phyloP scores from a whole-genome alignment of 2,113 vertebrate species.

The Emydocephalus ijimae region DNA sequence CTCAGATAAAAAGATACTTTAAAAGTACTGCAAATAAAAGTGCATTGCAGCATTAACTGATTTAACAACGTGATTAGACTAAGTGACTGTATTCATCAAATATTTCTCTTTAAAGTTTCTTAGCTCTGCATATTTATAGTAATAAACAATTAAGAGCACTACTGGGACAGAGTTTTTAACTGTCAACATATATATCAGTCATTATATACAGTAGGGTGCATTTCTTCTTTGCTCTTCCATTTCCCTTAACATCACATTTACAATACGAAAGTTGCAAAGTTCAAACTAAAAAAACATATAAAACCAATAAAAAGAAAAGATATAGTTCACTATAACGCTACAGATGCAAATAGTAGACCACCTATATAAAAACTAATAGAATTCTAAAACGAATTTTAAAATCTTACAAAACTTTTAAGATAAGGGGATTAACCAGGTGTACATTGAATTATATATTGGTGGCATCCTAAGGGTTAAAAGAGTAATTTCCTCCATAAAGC shows the following conservation, averaged over 20 bases:
- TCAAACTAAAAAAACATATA: neutral
- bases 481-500: neutral
- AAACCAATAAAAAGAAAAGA: neutral
- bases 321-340: neutral
- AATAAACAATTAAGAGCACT: neutral
- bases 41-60: conserved; percentile 1
- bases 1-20: conserved; percentile 3
- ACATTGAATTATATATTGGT: neutral
- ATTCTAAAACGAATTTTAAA: neutral
- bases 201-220: neutral
- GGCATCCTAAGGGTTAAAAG: neutral
- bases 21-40: conserved; percentile 12
- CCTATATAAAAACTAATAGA: neutral
- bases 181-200: neutral
- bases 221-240: neutral
- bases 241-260: neutral
- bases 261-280: neutral
- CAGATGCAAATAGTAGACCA: neutral
- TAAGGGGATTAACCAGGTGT: neutral
- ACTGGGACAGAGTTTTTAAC: neutral
- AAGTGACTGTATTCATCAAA: neutral
- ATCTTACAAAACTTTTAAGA: neutral
- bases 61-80: conserved; percentile 12
- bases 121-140: neutral
- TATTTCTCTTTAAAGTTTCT: neutral